phyloP scores from a whole-genome alignment of 2,888 invertebrate genomes.

The Ormyrus labotus region DNA sequence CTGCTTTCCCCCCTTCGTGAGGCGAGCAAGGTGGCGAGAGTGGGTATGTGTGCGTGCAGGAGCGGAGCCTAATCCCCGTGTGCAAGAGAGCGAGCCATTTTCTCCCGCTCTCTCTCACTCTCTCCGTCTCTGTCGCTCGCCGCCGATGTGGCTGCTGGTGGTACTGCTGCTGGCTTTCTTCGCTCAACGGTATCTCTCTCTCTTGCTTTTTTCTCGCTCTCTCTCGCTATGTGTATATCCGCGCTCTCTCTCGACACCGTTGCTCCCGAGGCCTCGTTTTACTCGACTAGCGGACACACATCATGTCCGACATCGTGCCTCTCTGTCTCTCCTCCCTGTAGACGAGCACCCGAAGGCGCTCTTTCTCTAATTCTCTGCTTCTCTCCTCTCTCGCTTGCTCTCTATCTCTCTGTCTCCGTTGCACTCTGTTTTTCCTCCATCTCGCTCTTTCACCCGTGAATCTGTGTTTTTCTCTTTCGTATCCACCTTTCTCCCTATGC shows the following conservation, averaged over 20 bases:
- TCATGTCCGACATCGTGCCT: constrained; percentile 35
- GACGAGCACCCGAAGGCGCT: constrained; percentile 7
- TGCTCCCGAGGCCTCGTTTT: background rate
- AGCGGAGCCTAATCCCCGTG: constrained; percentile 12
- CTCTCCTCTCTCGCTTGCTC: constrained; percentile 29
- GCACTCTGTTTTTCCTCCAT: constrained; percentile 48
- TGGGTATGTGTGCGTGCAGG: constrained; percentile 55
- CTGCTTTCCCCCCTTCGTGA: no score
- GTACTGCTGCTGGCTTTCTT: constrained; percentile 2
- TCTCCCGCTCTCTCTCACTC: constrained; percentile 42
- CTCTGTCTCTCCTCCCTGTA: constrained; percentile 13
- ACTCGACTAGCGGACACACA: constrained; percentile 1
- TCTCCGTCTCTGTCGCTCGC: background rate
- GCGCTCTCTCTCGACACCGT: constrained; percentile 19
- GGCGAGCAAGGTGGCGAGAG: constrained; percentile 2
- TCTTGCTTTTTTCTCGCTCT: constrained; percentile 28
- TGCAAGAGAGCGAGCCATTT: constrained; percentile 33
- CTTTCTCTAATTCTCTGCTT: background rate
- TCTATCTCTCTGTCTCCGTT: constrained; percentile 2
- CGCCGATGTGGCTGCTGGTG: no score
- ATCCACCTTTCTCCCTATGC: constrained; percentile 15
- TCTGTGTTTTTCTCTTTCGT: constrained; percentile 21
- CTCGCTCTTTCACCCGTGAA: constrained; percentile 40
- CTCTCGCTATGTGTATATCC: constrained; percentile 19
- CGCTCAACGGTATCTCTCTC: constrained; percentile 13